Conservation (phyloP, 2,888 invertebrate genomes). For the Ypsolopha scabrella region DNA sequence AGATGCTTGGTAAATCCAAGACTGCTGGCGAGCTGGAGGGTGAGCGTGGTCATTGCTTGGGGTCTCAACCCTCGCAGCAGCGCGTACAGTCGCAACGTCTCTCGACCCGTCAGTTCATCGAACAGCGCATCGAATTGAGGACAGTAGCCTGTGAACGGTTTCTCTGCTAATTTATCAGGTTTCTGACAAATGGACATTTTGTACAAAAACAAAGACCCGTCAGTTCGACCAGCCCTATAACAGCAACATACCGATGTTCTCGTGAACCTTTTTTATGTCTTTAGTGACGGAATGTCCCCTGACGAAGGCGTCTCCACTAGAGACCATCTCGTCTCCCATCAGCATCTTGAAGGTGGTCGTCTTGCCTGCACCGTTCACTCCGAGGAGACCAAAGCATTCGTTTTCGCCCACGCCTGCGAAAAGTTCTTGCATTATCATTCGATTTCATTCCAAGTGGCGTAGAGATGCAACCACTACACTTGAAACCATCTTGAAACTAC, state of each 20-base stretch:
- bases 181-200: no score
- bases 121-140: conserved; percentile 83
- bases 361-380: conserved; percentile 90
- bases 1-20: conserved; percentile 73
- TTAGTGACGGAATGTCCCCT: conserved; percentile 63
- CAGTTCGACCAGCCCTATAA: not conserved
- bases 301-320: conserved; percentile 78
- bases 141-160: conserved; percentile 71
- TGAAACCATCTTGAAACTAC: no score
- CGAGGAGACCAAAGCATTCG: conserved; percentile 86
- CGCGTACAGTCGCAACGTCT: conserved; percentile 75
- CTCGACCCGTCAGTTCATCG: conserved; percentile 78
- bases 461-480: no score
- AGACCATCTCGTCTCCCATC: conserved; percentile 83
- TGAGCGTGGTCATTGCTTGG: conserved; percentile 31
- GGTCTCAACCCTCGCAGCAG: conserved; percentile 72
- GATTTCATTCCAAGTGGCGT: no score
- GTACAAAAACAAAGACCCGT: no score
- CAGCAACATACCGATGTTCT: conserved; percentile 67
- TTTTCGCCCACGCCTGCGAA: conserved; percentile 73
- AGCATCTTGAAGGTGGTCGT: conserved; percentile 92
- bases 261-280: conserved; percentile 69
- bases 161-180: no score
- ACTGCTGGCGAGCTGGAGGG: conserved; percentile 55
- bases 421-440: not conserved